phyloP scores from a whole-genome alignment of 30 jellyfish, hydroid and myxozoan genomes.

The Sanderia malayensis region DNA sequence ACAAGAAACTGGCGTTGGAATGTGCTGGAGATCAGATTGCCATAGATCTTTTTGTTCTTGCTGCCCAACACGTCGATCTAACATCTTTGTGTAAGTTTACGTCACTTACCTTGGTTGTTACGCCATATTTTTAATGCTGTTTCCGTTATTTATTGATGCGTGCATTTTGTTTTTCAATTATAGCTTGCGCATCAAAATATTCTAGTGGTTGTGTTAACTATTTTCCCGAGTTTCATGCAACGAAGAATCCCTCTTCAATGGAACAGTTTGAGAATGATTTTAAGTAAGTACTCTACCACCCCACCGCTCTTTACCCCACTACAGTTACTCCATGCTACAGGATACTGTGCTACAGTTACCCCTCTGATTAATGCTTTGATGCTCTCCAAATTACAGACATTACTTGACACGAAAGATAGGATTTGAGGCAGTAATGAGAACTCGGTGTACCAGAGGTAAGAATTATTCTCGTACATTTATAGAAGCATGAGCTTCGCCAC shows the following conservation, averaged over 20 bases:
- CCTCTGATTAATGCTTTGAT: neutral
- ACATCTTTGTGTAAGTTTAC: constrained; percentile 83
- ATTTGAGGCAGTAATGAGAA: constrained; percentile 96
- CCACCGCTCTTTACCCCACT: no score
- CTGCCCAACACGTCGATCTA: constrained; percentile 86
- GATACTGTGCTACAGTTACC: constrained; percentile 2
- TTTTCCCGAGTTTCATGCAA: constrained; percentile 80
- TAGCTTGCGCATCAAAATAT: constrained; percentile 87
- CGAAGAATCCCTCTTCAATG: constrained; percentile 63
- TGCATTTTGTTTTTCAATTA: no score
- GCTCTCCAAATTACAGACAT: constrained; percentile 50
- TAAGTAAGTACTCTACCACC: no score
- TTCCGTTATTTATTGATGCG: no score
- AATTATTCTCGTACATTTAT: neutral
- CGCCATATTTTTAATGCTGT: no score
- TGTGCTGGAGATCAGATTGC: constrained; percentile 99
- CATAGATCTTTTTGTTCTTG: constrained; percentile 69
- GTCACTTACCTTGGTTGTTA: no score
- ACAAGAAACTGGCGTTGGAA: constrained; percentile 87
- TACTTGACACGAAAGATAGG: constrained; percentile 89
- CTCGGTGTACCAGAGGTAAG: constrained; percentile 91
- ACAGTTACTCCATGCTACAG: no score
- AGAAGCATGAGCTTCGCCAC: no score
- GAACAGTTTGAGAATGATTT: constrained; percentile 78
- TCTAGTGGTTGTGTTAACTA: constrained; percentile 87